Evolutionary conservation across 2,888 invertebrate species (phyloP), one percentile per base, ranked within the genome.

Genomic region (Eumacrocentrus americanus): DNA sequence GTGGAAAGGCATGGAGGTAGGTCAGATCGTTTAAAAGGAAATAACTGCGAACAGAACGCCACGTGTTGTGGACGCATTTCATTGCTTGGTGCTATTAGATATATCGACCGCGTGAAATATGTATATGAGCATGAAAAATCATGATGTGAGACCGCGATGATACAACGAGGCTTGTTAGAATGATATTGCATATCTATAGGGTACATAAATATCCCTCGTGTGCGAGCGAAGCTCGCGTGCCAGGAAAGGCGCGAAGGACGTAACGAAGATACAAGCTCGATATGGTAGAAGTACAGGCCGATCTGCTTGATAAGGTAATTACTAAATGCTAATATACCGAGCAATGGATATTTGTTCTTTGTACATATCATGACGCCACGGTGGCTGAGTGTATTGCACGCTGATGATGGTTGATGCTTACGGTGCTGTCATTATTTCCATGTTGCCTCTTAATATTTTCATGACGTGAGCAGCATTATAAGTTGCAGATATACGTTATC

Each of bases 281-380:
- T 77, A 76, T 66, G 72, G 51, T 58, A 65, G 60, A 57, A 69
- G 66, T 73, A 75, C 76, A 74, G 73, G 67, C 66, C 67, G 77
- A 77, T 78, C 72, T 54, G 61, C 58, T 67, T 70, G 76, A 77
- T 77, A 76, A 77, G 70, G 75, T 76, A 77, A 76, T 77, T 76
- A 74, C 76, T 72, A 72, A 75, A 76, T 75, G 74, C 70, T 77
- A 75, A 77, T 76, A 74, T 69, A 59, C 63, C 53, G 65, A 70
- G 66, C 69, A 59, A 55, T 61, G 60, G 61, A 66, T 69, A 68
- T 72, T 72, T 71, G 68, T 67, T 70, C 66, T 70, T 68, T 65
- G 54, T 66, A 65, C 64, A 64, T 54, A 62, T 44, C 40, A n/a
- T n/a, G n/a, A 5, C 20, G 16, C 44, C 20, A 23, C 23, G 46